These are phyloP conservation scores for Trachythela sp. DNA, from an alignment of 64 coral and sea anemone genomes.

Conservation along the genomic window DNA sequence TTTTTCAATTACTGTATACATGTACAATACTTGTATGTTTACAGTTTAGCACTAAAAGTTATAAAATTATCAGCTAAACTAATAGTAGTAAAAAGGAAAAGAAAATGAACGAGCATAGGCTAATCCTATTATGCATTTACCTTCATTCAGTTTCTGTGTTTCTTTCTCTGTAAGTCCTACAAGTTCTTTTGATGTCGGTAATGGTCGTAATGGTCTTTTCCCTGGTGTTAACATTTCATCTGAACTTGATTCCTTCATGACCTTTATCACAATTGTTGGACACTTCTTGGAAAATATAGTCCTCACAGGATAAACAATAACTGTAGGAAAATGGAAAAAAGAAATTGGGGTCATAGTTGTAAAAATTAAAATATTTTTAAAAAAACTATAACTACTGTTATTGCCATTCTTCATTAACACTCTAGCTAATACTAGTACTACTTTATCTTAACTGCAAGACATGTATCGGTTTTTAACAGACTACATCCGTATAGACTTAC, in stretches of 20 bases:
- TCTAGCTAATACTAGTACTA: too few relatives aligned
- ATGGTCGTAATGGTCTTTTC: neutral
- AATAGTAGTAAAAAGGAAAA: neutral
- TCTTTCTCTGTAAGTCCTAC: neutral
- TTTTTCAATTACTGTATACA: neutral
- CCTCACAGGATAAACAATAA: slow-evolving; percentile 50
- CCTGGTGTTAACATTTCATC: neutral
- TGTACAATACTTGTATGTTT: neutral
- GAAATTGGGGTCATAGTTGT: too few relatives aligned
- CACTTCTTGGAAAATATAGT: slow-evolving; percentile 31
- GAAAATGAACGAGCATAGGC: too few relatives aligned
- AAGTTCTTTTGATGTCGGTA: neutral
- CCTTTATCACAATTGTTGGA: slow-evolving; percentile 49
- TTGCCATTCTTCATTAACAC: too few relatives aligned
- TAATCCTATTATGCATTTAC: neutral
- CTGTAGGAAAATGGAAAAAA: slow-evolving; percentile 22
- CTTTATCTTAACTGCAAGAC: too few relatives aligned
- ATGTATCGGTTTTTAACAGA: too few relatives aligned
- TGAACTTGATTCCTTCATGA: slow-evolving; percentile 17
- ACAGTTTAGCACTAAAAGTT: neutral
- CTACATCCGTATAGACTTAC: slow-evolving; percentile 3
- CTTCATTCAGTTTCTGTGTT: neutral
- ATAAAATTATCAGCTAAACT: neutral
- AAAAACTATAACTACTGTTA: neutral
- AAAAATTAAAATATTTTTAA: neutral